Conservation (phyloP, 2,888 invertebrate species). For the Volucella bombylans region DNA sequence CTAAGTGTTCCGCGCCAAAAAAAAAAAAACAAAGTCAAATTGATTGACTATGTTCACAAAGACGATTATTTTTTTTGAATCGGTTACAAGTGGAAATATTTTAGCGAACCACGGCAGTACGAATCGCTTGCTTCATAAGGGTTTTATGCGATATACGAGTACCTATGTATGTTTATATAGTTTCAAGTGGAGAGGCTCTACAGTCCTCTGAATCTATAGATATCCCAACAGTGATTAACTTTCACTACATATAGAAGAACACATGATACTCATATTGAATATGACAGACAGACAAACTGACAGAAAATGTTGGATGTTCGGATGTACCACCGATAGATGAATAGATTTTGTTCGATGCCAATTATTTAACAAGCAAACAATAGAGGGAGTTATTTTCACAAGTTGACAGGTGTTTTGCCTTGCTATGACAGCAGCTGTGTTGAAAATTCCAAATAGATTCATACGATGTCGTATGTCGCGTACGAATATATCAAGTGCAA, state of each 20-base stretch:
- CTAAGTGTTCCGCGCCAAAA: constrained; percentile 1
- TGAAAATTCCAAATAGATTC: too few species aligned
- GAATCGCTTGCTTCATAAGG: constrained; percentile 34
- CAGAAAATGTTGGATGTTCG: too few species aligned
- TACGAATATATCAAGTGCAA: neutral
- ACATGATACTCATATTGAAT: constrained; percentile 7
- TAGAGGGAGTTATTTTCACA: constrained; percentile 7
- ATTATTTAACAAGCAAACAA: constrained; percentile 34
- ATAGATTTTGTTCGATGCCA: neutral
- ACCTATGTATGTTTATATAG: too few species aligned
- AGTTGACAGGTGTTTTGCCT: constrained; percentile 20
- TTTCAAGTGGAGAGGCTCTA: neutral
- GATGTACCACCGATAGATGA: neutral
- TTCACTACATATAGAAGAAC: constrained; percentile 23
- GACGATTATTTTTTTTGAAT: constrained; percentile 2
- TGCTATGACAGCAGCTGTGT: constrained; percentile 4
- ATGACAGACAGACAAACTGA: neutral
- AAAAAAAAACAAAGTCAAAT: constrained; percentile 21
- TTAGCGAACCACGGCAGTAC: constrained; percentile 11
- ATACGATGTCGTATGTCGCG: too few species aligned
- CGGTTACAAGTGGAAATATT: neutral
- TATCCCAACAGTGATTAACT: constrained; percentile 26
- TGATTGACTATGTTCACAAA: constrained; percentile 16
- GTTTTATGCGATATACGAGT: neutral
- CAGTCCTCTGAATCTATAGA: neutral